Percentiles rank a stretch among this genome's conserved stretches.
These are phyloP conservation scores for Marcusenius ussheri DNA, from an alignment of 2,113 vertebrate genomes.

Conservation along the genomic window DNA sequence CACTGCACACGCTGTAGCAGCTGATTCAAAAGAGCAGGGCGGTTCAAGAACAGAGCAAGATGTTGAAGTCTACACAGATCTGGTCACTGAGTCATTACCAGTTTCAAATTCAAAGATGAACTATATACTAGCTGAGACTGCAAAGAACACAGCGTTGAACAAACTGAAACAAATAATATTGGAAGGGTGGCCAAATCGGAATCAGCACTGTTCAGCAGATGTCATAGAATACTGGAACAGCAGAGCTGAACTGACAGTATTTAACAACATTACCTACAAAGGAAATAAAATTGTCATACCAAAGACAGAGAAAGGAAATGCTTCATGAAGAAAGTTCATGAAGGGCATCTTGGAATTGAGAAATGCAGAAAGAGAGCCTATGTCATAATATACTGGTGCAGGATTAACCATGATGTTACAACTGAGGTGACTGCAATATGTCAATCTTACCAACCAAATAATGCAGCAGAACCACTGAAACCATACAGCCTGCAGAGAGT, in stretches of 20 bases:
- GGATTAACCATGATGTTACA: conserved; percentile 3
- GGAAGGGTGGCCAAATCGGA: background rate
- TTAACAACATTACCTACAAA: background rate
- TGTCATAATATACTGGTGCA: conserved; percentile 6
- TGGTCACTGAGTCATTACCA: background rate
- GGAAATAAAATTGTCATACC: conserved; percentile 12
- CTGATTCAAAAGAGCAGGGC: background rate
- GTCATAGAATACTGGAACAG: conserved; percentile 14
- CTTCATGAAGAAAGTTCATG: background rate
- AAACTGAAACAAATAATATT: background rate
- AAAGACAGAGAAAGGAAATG: background rate
- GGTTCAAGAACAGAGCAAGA: background rate
- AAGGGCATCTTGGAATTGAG: conserved; percentile 11
- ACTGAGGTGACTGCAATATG: background rate
- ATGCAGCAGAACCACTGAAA: background rate
- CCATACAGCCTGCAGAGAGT: background rate
- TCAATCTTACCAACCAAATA: background rate
- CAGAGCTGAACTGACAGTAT: background rate
- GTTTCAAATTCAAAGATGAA: background rate
- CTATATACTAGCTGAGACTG: background rate
- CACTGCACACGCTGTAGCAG: background rate
- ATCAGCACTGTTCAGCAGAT: background rate
- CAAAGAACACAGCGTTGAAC: background rate
- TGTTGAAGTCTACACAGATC: background rate
- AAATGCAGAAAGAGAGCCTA: background rate